Evolutionary conservation across 2,797 vertebrate species (phyloP).

Genomic region (Holocentrus rufus): DNA sequence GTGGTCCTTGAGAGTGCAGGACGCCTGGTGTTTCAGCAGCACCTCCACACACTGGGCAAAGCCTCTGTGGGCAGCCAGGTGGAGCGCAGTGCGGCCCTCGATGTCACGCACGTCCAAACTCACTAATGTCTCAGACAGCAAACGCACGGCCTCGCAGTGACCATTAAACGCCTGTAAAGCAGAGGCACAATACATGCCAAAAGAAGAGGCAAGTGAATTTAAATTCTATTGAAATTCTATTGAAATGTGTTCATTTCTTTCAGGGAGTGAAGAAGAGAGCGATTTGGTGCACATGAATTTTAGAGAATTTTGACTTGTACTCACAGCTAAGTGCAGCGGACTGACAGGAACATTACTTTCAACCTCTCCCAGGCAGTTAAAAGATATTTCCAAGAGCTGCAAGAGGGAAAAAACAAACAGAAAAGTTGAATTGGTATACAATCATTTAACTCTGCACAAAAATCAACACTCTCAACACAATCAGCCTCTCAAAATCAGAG

Average conservation of each 20-base stretch:
- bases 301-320: constrained; percentile 65
- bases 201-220: not conserved
- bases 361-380: constrained; percentile 95
- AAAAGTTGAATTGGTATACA: not conserved
- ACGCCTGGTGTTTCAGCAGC: constrained; percentile 91
- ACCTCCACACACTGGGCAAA: constrained; percentile 91
- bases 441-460: not conserved
- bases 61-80: constrained; percentile 90
- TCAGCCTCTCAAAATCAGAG: not conserved
- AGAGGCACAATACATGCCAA: not conserved
- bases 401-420: constrained; percentile 3
- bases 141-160: constrained; percentile 92
- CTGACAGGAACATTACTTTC: constrained; percentile 95
- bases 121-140: constrained; percentile 93
- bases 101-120: constrained; percentile 93
- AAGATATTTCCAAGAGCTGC: constrained; percentile 95
- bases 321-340: constrained; percentile 98
- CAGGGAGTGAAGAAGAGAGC: not conserved
- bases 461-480: not conserved
- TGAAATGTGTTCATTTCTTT: not conserved
- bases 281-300: not conserved
- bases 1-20: constrained; percentile 88
- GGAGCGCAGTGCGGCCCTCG: constrained; percentile 90
- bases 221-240: not conserved
- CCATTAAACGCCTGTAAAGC: constrained; percentile 90